Conservation (phyloP, 2,113 vertebrate genomes). For the Myiozetetes cayanensis region DNA sequence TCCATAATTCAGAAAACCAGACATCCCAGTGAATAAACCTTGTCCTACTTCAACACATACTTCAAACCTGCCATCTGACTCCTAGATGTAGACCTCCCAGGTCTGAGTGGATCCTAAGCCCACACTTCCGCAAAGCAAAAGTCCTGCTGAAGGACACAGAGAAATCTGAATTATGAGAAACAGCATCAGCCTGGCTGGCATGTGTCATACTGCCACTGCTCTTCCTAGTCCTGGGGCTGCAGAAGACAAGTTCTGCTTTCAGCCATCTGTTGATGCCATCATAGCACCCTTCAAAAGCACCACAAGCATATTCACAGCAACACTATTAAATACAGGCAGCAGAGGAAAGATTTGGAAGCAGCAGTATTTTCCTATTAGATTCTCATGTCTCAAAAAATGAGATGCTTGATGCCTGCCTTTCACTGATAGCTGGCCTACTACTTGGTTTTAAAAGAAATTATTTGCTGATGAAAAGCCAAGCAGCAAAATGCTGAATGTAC, state of each 20-base stretch:
- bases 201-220: not conserved
- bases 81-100: not conserved
- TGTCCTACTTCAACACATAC: not conserved
- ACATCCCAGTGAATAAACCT: not conserved
- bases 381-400: not conserved
- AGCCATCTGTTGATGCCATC: not conserved
- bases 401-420: not conserved
- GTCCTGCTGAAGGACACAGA: not conserved
- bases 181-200: not conserved
- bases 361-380: not conserved
- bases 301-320: not conserved
- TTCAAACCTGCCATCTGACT: not conserved
- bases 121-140: not conserved
- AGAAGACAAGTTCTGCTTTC: not conserved
- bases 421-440: not conserved
- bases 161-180: not conserved
- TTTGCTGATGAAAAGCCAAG: slow-evolving; percentile 16
- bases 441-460: slow-evolving; percentile 3
- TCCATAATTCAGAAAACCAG: not conserved
- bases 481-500: not conserved
- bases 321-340: not conserved
- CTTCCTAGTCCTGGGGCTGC: not conserved
- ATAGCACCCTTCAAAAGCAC: not conserved
- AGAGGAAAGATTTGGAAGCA: not conserved
- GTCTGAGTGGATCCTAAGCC: not conserved